These are phyloP conservation scores for Gortyna flavago DNA, from an alignment of 2,888 invertebrate species.

Conservation along the genomic window DNA sequence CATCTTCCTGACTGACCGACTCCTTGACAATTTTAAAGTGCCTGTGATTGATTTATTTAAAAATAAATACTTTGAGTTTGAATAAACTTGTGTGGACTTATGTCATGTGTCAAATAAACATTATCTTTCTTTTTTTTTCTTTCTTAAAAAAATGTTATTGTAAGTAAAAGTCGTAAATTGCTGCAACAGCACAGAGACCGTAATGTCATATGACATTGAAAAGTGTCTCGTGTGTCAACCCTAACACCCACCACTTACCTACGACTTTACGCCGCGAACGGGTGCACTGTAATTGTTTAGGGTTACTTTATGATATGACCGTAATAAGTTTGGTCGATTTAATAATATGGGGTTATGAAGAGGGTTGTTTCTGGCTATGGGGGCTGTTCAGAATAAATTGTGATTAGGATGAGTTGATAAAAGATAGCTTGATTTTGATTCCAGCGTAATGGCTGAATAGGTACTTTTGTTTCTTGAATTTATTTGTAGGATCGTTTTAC, in stretches of 20 bases:
- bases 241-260: slow-evolving; percentile 83
- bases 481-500: background rate
- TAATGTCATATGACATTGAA: background rate
- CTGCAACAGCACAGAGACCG: background rate
- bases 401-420: slow-evolving; percentile 32
- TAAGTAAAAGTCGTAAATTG: background rate
- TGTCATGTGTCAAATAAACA: too few species aligned
- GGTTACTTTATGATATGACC: slow-evolving; percentile 80
- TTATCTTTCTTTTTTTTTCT: too few species aligned
- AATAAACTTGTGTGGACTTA: too few species aligned
- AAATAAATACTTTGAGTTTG: too few species aligned
- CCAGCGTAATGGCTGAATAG: background rate
- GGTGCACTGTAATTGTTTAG: slow-evolving; percentile 86
- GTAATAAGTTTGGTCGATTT: slow-evolving; percentile 70
- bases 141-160: background rate
- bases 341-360: slow-evolving; percentile 74
- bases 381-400: slow-evolving; percentile 10
- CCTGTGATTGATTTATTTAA: too few species aligned
- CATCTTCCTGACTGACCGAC: too few species aligned
- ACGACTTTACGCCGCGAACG: slow-evolving; percentile 79
- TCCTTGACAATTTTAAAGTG: too few species aligned
- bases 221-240: slow-evolving; percentile 19
- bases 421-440: slow-evolving; percentile 10
- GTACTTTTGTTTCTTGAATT: background rate
- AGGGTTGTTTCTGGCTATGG: slow-evolving; percentile 38